Evolutionary conservation across 2,113 vertebrate genomes (phyloP), one percentile per base, ranked within the genome.

Genomic region (Rhynchopsitta pachyrhyncha): DNA sequence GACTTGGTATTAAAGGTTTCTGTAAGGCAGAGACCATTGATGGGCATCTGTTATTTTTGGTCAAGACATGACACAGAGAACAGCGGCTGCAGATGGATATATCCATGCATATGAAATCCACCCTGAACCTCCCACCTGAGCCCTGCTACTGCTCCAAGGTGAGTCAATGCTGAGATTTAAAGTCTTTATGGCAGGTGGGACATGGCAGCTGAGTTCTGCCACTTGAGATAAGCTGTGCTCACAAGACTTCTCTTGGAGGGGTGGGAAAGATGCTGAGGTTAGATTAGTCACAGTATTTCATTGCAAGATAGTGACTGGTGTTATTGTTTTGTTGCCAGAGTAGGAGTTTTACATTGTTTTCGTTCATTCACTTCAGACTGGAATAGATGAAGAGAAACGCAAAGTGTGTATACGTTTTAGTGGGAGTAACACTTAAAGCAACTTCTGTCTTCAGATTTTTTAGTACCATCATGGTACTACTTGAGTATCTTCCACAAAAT

Each of bases 321-420:
- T 64, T 90, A n/a, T 3, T 92, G 93, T 87, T 92, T 90, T 90
- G 60, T 81, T 88, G 35, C 52, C 53, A 49, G 76, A 83, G 88
- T 57, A 52, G 75, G 88, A 71, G 71, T 94, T 86, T 71, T 77
- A 20, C 44, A 35, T 90, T 84, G 80, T 93, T 97, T 94, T 79
- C 13, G 2, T 90, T 92, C 64, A 64, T 90, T 84, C 82, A 28
- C n/a, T 8, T 2, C 7, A 39, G 71, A 67, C n/a, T 52, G 68
- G 68, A 81, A 50, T 2, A 88, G 79, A 96, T 52, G 69, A 62
- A 82, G 37, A 74, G 52, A 63, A 92, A 42, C 1, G 2, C 53
- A 14, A 74, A 86, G 13, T 8, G 10, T 84, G 14, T 60, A 10
- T 75, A 55, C n/a, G 2, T 78, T 88, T 74, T 22, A 68, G 82